These are phyloP conservation scores for Macroglossus sobrinus DNA, from an alignment of 2,113 vertebrate species.

Conservation along the genomic window DNA sequence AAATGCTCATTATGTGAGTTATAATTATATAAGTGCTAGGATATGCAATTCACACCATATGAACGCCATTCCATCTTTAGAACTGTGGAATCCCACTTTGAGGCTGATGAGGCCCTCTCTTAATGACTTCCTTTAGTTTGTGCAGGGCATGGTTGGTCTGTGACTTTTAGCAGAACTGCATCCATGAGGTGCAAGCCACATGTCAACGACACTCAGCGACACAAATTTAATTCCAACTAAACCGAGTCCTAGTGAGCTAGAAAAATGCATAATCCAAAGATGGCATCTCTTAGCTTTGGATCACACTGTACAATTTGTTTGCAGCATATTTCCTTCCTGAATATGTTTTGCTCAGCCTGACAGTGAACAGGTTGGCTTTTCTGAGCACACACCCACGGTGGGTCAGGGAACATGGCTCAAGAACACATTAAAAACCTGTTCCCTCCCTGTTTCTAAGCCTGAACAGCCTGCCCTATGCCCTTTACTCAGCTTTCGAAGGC, in stretches of 20 bases:
- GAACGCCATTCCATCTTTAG: not conserved
- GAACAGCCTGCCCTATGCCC: not conserved
- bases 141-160: not conserved
- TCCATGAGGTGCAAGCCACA: not conserved
- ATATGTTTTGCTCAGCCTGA: not conserved
- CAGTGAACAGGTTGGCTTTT: constrained; percentile 2
- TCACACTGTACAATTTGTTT: not conserved
- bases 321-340: constrained; percentile 4
- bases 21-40: not conserved
- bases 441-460: not conserved
- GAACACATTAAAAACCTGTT: not conserved
- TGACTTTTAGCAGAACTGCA: not conserved
- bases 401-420: not conserved
- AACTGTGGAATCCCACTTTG: not conserved
- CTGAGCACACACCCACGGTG: not conserved
- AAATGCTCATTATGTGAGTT: not conserved
- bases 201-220: not conserved
- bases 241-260: not conserved
- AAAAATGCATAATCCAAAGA: not conserved
- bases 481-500: not conserved
- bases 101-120: not conserved
- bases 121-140: not conserved
- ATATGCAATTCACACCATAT: not conserved
- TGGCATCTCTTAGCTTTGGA: not conserved
- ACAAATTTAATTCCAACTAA: not conserved